Evolutionary conservation across 2,888 invertebrate species (phyloP), one percentile per base, ranked within the genome.

Genomic region (Pedicia rivosa): DNA sequence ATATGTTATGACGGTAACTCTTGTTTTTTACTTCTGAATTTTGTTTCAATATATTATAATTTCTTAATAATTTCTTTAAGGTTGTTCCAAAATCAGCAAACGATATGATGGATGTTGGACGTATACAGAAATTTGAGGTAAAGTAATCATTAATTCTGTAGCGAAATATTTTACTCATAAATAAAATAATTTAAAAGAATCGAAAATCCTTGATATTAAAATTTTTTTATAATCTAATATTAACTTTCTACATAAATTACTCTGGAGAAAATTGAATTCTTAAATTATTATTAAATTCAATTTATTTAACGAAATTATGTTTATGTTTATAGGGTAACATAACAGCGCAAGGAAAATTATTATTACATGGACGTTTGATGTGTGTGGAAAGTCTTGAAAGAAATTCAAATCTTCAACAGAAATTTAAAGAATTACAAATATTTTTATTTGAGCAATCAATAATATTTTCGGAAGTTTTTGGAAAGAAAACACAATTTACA

Each of bases 61-160:
- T 35, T 27, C 35, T 12, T 5, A n/a, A 28, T 29, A 8, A 16
- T 27, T 30, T 30, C 15, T 30, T 38, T 14, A 24, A 55, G 56
- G 46, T 49, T 48, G 91, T 95, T 44, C 97, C 97, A 28, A 94
- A 95, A 65, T 82, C 84, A 44, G 97, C 97, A 47, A 92, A 98
- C 62, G 94, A 95, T 59, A 97, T 95, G 94, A 97, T 97, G 97
- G 88, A 90, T 56, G 88, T 98, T 41, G 92, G 95, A 16, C 71
- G 97, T 39, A 68, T 98, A 29, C 91, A 97, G 62, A 94, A 94
- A 47, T 97, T 94, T 57, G 83, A 90, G 14, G 34, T 34, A 34
- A 25, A 15, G 7, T 10, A n/a, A n/a, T n/a, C n/a, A n/a, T n/a
- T n/a, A n/a, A n/a, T n/a, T n/a, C n/a, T n/a, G n/a, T n/a, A n/a